Percentiles rank a stretch among this genome's conserved stretches.
phyloP scores from a whole-genome alignment of 2,113 vertebrate species.

The Diadophis punctatus region DNA sequence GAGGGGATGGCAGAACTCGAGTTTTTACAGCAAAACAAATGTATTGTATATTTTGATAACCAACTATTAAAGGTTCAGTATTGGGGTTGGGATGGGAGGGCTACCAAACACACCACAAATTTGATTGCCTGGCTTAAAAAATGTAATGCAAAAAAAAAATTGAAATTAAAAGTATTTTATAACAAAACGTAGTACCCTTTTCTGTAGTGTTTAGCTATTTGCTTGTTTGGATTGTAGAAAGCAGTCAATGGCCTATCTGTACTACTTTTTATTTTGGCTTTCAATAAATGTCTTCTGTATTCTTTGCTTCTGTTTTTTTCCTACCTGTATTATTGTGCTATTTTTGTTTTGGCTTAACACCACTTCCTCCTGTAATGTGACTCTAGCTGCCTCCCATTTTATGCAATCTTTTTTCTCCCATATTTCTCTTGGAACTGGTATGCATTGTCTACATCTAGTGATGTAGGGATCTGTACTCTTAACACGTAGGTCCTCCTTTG shows the following conservation, averaged over 20 bases:
- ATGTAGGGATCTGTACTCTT: not conserved
- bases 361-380: slow-evolving; percentile 35
- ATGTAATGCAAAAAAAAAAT: slow-evolving; percentile 66
- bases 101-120: slow-evolving; percentile 52
- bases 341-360: slow-evolving; percentile 17
- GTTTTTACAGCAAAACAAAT: slow-evolving; percentile 74
- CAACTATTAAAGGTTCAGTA: slow-evolving; percentile 75
- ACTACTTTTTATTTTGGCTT: slow-evolving; percentile 60
- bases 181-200: slow-evolving; percentile 66
- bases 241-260: slow-evolving; percentile 68
- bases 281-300: slow-evolving; percentile 76
- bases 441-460: not conserved
- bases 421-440: slow-evolving; percentile 26
- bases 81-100: slow-evolving; percentile 59
- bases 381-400: slow-evolving; percentile 39
- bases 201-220: slow-evolving; percentile 64
- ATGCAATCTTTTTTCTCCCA: slow-evolving; percentile 25
- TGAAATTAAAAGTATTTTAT: slow-evolving; percentile 75
- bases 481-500: not conserved
- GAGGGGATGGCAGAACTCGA: slow-evolving; percentile 62
- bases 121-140: slow-evolving; percentile 62
- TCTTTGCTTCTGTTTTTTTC: slow-evolving; percentile 60
- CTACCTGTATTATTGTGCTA: slow-evolving; percentile 56
- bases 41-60: slow-evolving; percentile 82
- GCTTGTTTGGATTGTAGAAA: slow-evolving; percentile 66